Evolutionary conservation across 2,113 vertebrate genomes (phyloP).

Genomic region (Ranitomeya variabilis): DNA sequence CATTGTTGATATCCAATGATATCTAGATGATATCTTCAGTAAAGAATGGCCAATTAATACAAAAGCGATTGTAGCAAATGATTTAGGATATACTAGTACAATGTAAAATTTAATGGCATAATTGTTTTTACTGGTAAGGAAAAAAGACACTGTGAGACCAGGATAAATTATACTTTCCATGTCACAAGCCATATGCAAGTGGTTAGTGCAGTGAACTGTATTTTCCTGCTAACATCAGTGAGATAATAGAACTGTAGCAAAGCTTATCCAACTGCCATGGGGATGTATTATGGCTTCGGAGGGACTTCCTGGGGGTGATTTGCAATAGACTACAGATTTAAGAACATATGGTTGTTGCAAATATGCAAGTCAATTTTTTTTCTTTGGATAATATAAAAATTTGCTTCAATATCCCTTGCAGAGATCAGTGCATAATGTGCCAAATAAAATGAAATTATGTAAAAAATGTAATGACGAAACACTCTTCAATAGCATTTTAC

Average conservation of each 20-base stretch:
- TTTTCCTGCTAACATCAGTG: conserved; percentile 22
- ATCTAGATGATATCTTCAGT: background rate
- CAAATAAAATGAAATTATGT: conserved; percentile 30
- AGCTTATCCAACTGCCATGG: conserved; percentile 11
- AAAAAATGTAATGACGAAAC: conserved; percentile 6
- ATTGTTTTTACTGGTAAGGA: background rate
- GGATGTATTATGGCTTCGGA: conserved; percentile 21
- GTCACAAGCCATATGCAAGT: background rate
- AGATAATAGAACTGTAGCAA: conserved; percentile 27
- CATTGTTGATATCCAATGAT: background rate
- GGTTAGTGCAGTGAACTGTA: conserved; percentile 20
- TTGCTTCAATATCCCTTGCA: conserved; percentile 12
- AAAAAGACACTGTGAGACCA: background rate
- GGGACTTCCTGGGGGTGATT: conserved; percentile 43
- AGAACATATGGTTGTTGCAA: conserved; percentile 42
- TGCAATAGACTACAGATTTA: conserved; percentile 38
- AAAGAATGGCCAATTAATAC: background rate
- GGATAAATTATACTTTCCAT: conserved; percentile 22
- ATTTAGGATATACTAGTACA: background rate
- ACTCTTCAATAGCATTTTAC: conserved; percentile 1
- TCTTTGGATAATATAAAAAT: background rate
- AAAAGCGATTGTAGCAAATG: background rate
- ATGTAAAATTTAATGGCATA: background rate
- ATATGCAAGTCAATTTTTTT: conserved; percentile 27
- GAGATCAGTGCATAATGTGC: conserved; percentile 27